Evolutionary conservation across 2,888 invertebrate genomes (phyloP), one percentile per base, ranked within the genome.

Genomic region (Myathropa florea): DNA sequence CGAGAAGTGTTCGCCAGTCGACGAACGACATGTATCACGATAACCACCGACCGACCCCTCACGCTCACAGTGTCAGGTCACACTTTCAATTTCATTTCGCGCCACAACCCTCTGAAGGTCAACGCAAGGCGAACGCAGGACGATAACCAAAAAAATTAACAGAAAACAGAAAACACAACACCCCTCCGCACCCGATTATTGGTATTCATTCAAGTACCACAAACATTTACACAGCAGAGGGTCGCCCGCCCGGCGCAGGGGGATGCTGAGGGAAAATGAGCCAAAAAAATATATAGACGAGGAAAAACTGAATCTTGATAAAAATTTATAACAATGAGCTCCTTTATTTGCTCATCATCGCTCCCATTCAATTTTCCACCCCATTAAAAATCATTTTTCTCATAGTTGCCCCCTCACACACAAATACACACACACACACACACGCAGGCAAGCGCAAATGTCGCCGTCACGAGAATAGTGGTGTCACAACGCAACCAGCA

Each of bases 351-450:
- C 89, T 89, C 89, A 89, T 89, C 89, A 89, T 89, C 89, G 83
- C 89, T 89, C 88, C 88, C 89, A 89, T 89, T 89, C 89, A 89
- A 89, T 89, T 89, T 89, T 89, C 89, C 89, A 89, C 89, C 89
- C 89, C 89, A 89, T 89, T 89, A 88, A 84, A 88, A 87, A 87
- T 82, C 88, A 82, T 84, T 88, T 88, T 87, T 75, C 83, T 77
- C 88, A 86, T 86, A 86, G 86, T 86, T 86, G 83, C 70, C 67
- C 14, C 57, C 67, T 63, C 55, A 53, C 10, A n/a, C 30, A 60
- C 21, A 30, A 26, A 21, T 24, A 36, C 39, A 68, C 28, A 65
- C 18, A 57, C 68, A 59, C 24, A 65, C 9, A 55, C 12, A 24
- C 9, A 2, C 1, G 46, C 4, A 24, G 9, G 57, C 10, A 14